Percentiles rank a stretch among this genome's conserved stretches.
phyloP scores from a whole-genome alignment of 2,797 vertebrate genomes.

The Trematocara caparti region DNA sequence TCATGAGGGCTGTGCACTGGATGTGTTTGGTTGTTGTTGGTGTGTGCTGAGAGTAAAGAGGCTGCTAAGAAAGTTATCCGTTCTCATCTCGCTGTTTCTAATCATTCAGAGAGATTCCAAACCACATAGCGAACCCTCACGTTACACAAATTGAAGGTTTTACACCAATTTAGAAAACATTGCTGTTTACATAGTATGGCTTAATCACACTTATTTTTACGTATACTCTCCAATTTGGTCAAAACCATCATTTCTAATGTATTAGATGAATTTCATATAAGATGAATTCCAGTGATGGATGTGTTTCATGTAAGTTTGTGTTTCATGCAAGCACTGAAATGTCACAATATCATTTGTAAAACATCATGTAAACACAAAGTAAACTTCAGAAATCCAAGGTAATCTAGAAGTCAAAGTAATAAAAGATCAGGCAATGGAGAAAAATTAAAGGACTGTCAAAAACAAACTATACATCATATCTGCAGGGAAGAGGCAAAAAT shows the following conservation, averaged over 20 bases:
- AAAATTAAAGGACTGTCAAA: neutral
- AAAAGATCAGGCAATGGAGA: neutral
- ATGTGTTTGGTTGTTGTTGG: neutral
- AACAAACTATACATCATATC: neutral
- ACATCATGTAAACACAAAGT: neutral
- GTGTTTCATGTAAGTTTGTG: neutral
- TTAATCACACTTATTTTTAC: neutral
- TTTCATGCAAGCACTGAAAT: neutral
- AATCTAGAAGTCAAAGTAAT: neutral
- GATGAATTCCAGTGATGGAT: neutral
- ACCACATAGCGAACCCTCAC: neutral
- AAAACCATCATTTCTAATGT: neutral
- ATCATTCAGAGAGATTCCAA: neutral
- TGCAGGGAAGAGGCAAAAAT: neutral
- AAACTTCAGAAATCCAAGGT: neutral
- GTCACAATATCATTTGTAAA: neutral
- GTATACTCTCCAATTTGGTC: neutral
- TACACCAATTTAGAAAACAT: neutral
- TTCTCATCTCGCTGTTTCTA: neutral
- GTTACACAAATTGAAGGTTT: neutral
- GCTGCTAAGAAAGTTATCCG: neutral
- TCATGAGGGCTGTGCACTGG: neutral
- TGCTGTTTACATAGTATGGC: rapidly evolving
- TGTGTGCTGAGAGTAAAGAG: neutral
- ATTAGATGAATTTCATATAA: neutral